Evolutionary conservation across 2,113 vertebrate genomes (phyloP), one percentile per base, ranked within the genome.

Genomic region (Coryphaenoides rupestris): DNA sequence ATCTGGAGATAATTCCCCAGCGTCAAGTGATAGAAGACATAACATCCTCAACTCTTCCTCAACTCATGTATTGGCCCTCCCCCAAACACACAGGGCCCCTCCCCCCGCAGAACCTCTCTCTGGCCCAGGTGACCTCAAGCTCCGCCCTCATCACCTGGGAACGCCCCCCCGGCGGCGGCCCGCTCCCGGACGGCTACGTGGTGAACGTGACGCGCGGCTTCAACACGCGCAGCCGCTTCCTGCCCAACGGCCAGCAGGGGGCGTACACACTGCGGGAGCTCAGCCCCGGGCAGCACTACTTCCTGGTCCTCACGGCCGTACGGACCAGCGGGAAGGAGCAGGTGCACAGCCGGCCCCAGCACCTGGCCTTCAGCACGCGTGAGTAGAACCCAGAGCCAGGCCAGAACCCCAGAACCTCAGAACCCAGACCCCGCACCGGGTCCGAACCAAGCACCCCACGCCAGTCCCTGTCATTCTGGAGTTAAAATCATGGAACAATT

Each of bases 191-290:
- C 40, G 97, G 95, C 0, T 99, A 95, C 16, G 91, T 96, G 87
- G 93, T 99, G 76, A 99, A 98, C 0, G 90, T 98, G 83, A 98
- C 95, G 56, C 92, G 91, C 0, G 87, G 91, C 2, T 89, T 95
- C 84, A 98, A 86, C 5, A 89, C 92, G 52, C 93, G 95, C 82
- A 98, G 96, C 76, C 97, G 95, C 77, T 97, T 95, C 0, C 86
- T 99, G 63, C 93, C 95, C 63, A 93, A 87, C 0, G 94, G 95
- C 55, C 93, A 90, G 53, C 76, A 95, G 0, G 85, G 69, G 0
- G 87, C 91, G 2, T 96, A 98, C 68, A 92, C 88, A 0, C 85
- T 98, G 58, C 89, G 93, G 0, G 95, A 98, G 26, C 90, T 99
- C 75, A 84, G 80, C 13, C 92, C 95, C 0, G 93, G 91, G 1